Evolutionary conservation across 2,888 invertebrate species (phyloP).

Genomic region (Laothoe populi): DNA sequence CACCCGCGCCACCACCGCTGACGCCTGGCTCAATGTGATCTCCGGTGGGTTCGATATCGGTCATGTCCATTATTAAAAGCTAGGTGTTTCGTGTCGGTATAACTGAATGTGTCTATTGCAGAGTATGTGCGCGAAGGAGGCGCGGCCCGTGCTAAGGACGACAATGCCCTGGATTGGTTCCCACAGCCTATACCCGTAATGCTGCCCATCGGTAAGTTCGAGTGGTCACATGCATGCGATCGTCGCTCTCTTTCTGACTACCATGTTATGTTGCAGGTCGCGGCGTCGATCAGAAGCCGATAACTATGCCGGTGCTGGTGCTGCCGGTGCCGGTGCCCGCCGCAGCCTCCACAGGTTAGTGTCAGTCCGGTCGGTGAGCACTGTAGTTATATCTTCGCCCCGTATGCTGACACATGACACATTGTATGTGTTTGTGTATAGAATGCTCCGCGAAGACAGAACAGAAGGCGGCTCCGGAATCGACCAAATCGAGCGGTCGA

Average conservation of each 20-base stretch:
- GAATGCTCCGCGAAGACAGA: not conserved
- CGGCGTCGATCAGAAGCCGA: constrained; percentile 22
- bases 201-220: constrained; percentile 44
- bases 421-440: not conserved
- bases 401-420: not conserved
- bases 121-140: constrained; percentile 38
- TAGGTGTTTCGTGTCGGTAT: not conserved
- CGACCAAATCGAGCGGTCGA: not conserved
- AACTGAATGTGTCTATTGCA: constrained; percentile 33
- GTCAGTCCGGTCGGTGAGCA: not conserved
- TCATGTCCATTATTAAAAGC: not conserved
- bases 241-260: not conserved
- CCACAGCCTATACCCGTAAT: constrained; percentile 42
- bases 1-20: constrained; percentile 33
- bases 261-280: constrained; percentile 31
- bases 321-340: constrained; percentile 55
- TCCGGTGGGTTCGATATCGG: constrained; percentile 35
- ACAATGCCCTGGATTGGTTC: constrained; percentile 39
- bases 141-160: constrained; percentile 30
- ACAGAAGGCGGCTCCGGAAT: constrained; percentile 1
- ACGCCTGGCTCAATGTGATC: constrained; percentile 41
- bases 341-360: not conserved
- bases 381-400: not conserved
- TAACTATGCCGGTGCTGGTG: constrained; percentile 51
- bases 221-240: not conserved